A percentile compares a stretch with the other conserved stretches of the same genome.
These are phyloP conservation scores for Vandiemenella viatica DNA, from an alignment of 2,888 invertebrate species.

Conservation along the genomic window DNA sequence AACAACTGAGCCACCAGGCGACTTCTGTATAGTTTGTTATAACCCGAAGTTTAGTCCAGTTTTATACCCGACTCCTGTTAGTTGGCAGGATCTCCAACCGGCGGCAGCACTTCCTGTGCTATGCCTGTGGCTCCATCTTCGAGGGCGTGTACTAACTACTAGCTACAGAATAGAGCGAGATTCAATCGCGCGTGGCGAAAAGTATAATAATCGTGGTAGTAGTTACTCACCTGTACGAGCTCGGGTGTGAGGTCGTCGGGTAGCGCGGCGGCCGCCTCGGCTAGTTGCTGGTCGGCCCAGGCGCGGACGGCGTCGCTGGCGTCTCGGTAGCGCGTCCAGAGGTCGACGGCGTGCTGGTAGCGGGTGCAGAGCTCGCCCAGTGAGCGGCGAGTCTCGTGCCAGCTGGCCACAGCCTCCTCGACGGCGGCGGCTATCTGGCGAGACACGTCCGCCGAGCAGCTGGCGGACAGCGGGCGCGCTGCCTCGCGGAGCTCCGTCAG, in stretches of 20 bases:
- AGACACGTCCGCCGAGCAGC: slow-evolving; percentile 53
- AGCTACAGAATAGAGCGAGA: no score
- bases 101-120: no score
- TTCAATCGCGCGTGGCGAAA: no score
- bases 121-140: no score
- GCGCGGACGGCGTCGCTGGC: slow-evolving; percentile 59
- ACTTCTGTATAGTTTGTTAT: no score
- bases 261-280: slow-evolving; percentile 20
- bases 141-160: no score
- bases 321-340: slow-evolving; percentile 68
- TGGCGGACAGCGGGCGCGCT: slow-evolving; percentile 55
- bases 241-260: slow-evolving; percentile 52
- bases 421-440: slow-evolving; percentile 59
- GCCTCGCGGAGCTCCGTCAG: slow-evolving; percentile 53
- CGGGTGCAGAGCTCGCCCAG: slow-evolving; percentile 58
- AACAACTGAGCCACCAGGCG: no score
- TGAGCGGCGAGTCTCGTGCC: slow-evolving; percentile 64
- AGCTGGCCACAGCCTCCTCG: slow-evolving; percentile 61
- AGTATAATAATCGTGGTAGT: background rate
- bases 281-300: slow-evolving; percentile 64
- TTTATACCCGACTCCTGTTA: no score
- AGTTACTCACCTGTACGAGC: slow-evolving; percentile 51
- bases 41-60: no score
- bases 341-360: slow-evolving; percentile 66
- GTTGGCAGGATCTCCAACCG: no score